phyloP scores from a whole-genome alignment of 2,888 invertebrate genomes.

The Drosophila paramelanica region DNA sequence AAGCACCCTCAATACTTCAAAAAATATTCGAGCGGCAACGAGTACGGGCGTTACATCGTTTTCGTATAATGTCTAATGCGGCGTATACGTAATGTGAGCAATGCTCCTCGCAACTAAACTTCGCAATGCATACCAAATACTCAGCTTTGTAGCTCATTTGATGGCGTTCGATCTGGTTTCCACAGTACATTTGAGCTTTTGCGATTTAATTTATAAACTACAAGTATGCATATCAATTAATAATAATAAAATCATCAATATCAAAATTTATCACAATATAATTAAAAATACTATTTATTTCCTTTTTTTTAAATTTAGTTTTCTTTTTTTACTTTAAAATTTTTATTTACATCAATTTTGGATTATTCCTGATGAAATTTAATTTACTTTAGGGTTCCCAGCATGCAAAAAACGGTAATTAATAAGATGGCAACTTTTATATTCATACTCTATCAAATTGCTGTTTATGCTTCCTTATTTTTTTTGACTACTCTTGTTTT shows the following conservation, averaged over 20 bases:
- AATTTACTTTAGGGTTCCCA: too few relatives aligned
- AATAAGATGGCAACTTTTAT: too few relatives aligned
- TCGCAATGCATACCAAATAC: conserved; percentile 14
- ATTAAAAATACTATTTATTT: too few relatives aligned
- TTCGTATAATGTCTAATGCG: conserved; percentile 61
- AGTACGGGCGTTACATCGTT: conserved; percentile 40
- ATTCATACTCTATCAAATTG: neutral
- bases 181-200: neutral
- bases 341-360: too few relatives aligned
- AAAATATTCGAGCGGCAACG: conserved; percentile 58
- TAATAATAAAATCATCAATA: too few relatives aligned
- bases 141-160: conserved; percentile 12
- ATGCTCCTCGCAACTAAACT: conserved; percentile 27
- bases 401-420: too few relatives aligned
- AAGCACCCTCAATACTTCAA: conserved; percentile 53
- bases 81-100: conserved; percentile 56
- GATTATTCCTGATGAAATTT: too few relatives aligned
- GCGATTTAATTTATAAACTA: neutral
- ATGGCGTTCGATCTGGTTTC: conserved; percentile 6
- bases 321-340: too few relatives aligned
- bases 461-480: too few relatives aligned
- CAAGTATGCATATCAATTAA: too few relatives aligned
- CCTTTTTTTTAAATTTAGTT: too few relatives aligned
- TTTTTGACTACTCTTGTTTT: neutral
- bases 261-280: too few relatives aligned